Percentiles rank a stretch among this genome's conserved stretches.
phyloP scores from a whole-genome alignment of 2,113 vertebrate genomes.

The Malurus elegans region DNA sequence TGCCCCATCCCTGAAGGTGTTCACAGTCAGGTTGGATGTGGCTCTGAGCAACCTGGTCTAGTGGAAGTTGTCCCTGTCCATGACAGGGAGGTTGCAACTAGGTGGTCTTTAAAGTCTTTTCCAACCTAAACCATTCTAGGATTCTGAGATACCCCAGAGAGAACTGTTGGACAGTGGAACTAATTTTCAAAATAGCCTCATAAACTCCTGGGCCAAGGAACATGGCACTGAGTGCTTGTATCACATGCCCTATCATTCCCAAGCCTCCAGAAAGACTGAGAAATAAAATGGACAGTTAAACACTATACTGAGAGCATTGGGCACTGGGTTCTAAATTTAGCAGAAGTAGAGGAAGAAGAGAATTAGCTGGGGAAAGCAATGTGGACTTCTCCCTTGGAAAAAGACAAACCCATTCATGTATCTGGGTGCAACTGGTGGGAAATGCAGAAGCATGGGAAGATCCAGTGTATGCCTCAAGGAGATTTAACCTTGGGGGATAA shows the following conservation, averaged over 20 bases:
- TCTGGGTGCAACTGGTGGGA: not conserved
- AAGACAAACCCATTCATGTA: not conserved
- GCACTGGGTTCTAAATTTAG: not conserved
- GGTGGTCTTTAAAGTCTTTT: not conserved
- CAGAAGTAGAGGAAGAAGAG: not conserved
- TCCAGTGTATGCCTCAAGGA: not conserved
- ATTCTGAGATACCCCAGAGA: not conserved
- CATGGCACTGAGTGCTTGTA: not conserved
- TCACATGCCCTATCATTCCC: not conserved
- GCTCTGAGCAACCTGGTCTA: no score
- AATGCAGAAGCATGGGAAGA: not conserved
- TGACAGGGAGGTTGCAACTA: not conserved
- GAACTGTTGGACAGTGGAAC: not conserved
- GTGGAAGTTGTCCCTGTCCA: not conserved
- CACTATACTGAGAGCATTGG: not conserved
- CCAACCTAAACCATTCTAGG: not conserved
- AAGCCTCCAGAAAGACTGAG: not conserved
- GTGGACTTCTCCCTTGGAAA: not conserved
- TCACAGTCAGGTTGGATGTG: no score
- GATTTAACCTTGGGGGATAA: not conserved
- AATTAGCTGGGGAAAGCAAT: not conserved
- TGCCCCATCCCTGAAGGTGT: no score
- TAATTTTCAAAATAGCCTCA: not conserved
- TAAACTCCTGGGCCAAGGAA: not conserved
- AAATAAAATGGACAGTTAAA: not conserved